Percentiles rank a stretch among this genome's conserved stretches.
Conservation (phyloP, 1,140 invertebrate genomes). For the Drosophila pallidifrons region DNA sequence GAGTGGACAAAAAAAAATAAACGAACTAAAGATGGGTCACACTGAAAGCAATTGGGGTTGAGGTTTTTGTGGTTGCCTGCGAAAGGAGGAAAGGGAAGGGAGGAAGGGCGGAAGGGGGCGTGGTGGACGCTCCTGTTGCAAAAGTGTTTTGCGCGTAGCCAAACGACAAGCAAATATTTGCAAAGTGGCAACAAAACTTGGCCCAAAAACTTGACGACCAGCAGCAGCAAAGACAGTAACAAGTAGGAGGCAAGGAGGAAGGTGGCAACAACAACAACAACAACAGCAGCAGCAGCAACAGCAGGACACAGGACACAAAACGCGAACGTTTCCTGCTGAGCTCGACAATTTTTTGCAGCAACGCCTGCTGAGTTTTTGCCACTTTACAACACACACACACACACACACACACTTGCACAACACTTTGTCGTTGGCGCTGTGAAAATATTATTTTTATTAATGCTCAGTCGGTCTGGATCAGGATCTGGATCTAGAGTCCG, state of each 20-base stretch:
- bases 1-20: not conserved
- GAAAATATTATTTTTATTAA: slow-evolving; percentile 80
- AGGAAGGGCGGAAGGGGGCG: not conserved
- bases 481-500: slow-evolving; percentile 23
- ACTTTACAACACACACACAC: slow-evolving; percentile 41
- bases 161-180: slow-evolving; percentile 74
- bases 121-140: slow-evolving; percentile 27
- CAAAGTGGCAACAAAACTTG: slow-evolving; percentile 78
- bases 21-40: slow-evolving; percentile 22
- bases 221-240: not conserved
- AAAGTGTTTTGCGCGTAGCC: slow-evolving; percentile 71
- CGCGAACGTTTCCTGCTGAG: slow-evolving; percentile 57
- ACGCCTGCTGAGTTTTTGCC: slow-evolving; percentile 40
- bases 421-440: slow-evolving; percentile 36
- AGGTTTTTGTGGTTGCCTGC: not conserved
- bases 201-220: slow-evolving; percentile 44
- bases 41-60: not conserved
- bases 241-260: not conserved
- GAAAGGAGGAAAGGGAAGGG: not conserved
- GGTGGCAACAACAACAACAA: not conserved
- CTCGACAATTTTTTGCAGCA: slow-evolving; percentile 60
- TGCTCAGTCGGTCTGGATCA: slow-evolving; percentile 59
- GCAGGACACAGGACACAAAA: slow-evolving; percentile 10
- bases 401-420: slow-evolving; percentile 6
- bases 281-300: too few species aligned